Evolutionary conservation across 2,888 invertebrate genomes (phyloP).

Genomic region (Eupelmus urozonus): DNA sequence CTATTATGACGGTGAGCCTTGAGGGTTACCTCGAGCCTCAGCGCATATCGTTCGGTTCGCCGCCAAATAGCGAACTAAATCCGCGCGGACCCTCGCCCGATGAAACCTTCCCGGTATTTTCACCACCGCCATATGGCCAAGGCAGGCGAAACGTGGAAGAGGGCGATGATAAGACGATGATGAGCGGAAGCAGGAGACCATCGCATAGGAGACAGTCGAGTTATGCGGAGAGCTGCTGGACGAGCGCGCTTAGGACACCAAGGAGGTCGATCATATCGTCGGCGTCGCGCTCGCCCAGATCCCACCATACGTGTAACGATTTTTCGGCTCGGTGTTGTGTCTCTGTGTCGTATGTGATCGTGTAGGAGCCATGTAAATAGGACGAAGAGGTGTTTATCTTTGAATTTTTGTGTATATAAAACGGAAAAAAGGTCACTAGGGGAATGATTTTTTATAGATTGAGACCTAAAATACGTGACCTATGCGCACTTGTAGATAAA

Average conservation of each 20-base stretch:
- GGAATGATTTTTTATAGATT: no score
- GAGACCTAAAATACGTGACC: no score
- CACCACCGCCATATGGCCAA: conserved; percentile 85
- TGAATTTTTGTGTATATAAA: neutral
- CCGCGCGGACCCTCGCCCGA: conserved; percentile 85
- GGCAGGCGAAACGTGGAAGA: conserved; percentile 48
- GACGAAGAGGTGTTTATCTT: conserved; percentile 1
- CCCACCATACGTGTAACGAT: conserved; percentile 93
- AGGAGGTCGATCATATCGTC: conserved; percentile 88
- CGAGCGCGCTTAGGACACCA: conserved; percentile 80
- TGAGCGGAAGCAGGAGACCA: no score
- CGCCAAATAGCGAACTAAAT: conserved; percentile 85
- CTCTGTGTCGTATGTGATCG: conserved; percentile 26
- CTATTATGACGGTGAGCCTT: conserved; percentile 89
- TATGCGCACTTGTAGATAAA: no score
- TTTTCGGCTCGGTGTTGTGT: conserved; percentile 58
- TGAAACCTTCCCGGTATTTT: conserved; percentile 91
- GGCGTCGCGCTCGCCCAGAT: conserved; percentile 86
- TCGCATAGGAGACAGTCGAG: conserved; percentile 75
- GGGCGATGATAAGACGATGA: neutral
- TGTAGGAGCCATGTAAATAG: no score
- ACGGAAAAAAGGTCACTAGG: no score
- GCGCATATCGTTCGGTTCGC: conserved; percentile 88
- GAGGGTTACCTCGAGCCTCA: conserved; percentile 92
- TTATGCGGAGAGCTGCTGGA: conserved; percentile 79